Base-by-base conservation (phyloP, 2,113 vertebrate genomes). In the Leptocoma aspasia region DNA sequence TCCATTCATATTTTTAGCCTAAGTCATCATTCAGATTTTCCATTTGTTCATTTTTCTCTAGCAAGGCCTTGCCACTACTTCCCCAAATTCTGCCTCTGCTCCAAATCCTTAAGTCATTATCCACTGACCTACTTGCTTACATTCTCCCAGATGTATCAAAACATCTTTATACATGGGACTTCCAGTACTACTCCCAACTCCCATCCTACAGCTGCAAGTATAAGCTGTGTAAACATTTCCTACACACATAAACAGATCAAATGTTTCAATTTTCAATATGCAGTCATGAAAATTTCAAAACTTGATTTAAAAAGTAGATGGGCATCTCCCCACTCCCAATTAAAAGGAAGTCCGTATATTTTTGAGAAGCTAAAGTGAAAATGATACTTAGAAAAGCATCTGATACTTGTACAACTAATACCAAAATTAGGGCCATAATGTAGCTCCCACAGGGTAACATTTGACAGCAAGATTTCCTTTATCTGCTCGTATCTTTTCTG, bases 31-130 rank as follows among this genome's bases (percentile, higher is more conserved):
- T 89, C 90, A 92, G 56, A 89, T 83, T 93, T 96, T 93, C 93
- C 79, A 24, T 78, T 78, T 90, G 60, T 39, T 83, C 65, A 88
- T 52, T 90, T 89, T 79, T 28, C 89, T 90, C 93, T 69, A 91
- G 61, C 35, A 69, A 73, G 82, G 39, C 73, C 59, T 90, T 92
- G 70, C 66, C 52, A 37, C 59, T 79, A 61, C n/a, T 56, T 78
- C 65, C 39, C 60, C 65, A 89, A 83, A 64, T 89, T 90, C 82
- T 84, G 76, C 82, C 72, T 93, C 76, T 93, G 88, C 75, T 96
- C 85, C 93, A 96, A 70, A 75, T 66, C 52, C 71, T 92, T 56
- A 88, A 95, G 80, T 94, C 82, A 95, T 93, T 86, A 84, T 93
- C 82, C 88, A 93, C 68, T 93, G 82, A 95, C 72, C 71, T 56